Base-by-base conservation (phyloP, 2,888 invertebrate genomes). In the Ormyrus rosae region DNA sequence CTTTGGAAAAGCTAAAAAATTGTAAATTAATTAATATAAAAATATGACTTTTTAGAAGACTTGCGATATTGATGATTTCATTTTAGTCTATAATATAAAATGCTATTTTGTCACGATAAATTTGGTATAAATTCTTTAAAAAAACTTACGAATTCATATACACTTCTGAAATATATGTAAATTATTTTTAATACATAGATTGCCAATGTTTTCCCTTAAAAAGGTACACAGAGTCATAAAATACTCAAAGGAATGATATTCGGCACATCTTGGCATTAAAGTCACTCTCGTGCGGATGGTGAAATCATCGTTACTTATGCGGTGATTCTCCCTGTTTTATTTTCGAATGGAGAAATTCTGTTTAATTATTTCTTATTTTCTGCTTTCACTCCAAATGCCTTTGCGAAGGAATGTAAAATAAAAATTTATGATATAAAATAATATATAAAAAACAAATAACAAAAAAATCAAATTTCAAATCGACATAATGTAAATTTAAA, bases 181-280 rank as follows among this genome's bases (percentile, higher is more conserved):
- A 34, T 34, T 34, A 34, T 34, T 34, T 34, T 4, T 34, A 34
- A 34, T 34, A 34, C 34, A 34, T 34, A 34, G 34, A 34, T 67
- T 60, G 67, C 65, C 76, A 67, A 73, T 51, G 58, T 69, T 79
- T 79, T 74, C 53, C 64, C 74, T 64, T 80, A 77, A 83, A 76
- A 84, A 87, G 84, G 83, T 88, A 86, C 83, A 83, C 69, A 75
- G 78, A 84, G 84, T 84, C 83, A 73, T 84, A 68, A 75, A 82
- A 85, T 85, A 84, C 83, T 84, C 82, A 80, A 81, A 85, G 84
- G 84, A 87, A 86, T 85, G 83, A 82, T 83, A 85, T 85, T 86
- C 87, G 88, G 88, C 88, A 88, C 88, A 83, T 86, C 85, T 85
- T 88, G 89, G 88, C 85, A 87, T 86, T 78, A 84, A 83, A 86